phyloP scores from a whole-genome alignment of 2,797 vertebrate species.

The Enteromius trimaculatus region DNA sequence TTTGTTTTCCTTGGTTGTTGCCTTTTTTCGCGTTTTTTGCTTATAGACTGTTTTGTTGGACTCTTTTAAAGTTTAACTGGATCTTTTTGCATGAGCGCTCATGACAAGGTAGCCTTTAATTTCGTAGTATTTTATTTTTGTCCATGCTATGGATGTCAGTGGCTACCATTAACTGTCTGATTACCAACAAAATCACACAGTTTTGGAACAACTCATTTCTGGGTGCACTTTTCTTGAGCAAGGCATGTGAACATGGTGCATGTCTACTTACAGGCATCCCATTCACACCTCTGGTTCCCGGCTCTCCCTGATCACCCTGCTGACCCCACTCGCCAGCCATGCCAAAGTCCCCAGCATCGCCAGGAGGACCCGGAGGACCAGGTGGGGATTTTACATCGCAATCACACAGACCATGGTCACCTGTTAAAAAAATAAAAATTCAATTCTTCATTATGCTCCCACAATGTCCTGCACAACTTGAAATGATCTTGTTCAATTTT shows the following conservation, averaged over 20 bases:
- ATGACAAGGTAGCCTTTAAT: neutral
- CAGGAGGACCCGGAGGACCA: slow-evolving; percentile 80
- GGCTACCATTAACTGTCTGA: neutral
- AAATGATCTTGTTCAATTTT: too few relatives aligned
- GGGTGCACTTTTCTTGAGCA: neutral
- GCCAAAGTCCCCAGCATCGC: slow-evolving; percentile 80
- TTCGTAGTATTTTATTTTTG: neutral
- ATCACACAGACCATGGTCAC: slow-evolving; percentile 85
- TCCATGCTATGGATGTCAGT: neutral
- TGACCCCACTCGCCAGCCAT: slow-evolving; percentile 86
- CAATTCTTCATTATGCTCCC: neutral
- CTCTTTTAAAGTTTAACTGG: too few relatives aligned
- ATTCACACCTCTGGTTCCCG: slow-evolving; percentile 72
- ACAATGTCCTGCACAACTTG: neutral
- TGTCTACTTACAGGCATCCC: slow-evolving; percentile 72
- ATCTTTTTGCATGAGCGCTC: too few relatives aligned
- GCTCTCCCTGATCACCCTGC: slow-evolving; percentile 82
- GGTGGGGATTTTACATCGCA: slow-evolving; percentile 73
- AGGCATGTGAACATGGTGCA: neutral
- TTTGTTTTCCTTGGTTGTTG: too few relatives aligned
- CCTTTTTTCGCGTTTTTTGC: too few relatives aligned
- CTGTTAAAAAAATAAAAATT: slow-evolving; percentile 67
- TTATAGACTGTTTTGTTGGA: too few relatives aligned
- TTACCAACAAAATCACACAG: neutral
- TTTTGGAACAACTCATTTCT: neutral